Percentiles rank a stretch among this genome's conserved stretches.
Conservation (phyloP, 2,113 vertebrate genomes). For the Neoarius graeffei region DNA sequence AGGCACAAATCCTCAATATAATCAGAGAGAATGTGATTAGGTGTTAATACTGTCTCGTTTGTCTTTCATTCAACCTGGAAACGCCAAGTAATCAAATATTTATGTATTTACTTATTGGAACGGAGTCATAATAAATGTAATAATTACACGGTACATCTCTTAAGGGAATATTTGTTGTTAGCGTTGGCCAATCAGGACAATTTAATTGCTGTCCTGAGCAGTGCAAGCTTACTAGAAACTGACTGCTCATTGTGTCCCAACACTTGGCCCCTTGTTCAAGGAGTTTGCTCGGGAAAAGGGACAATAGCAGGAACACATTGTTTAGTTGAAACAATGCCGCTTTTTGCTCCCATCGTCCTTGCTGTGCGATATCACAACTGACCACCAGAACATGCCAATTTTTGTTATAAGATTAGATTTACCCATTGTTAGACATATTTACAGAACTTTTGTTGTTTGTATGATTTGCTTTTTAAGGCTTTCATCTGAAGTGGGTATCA, state of each 20-base stretch:
- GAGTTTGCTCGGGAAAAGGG: conserved; percentile 30
- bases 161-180: background rate
- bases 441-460: background rate
- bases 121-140: background rate
- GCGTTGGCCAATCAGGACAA: background rate
- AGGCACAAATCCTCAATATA: background rate
- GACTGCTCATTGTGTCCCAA: conserved; percentile 58
- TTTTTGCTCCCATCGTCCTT: background rate
- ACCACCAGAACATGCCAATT: background rate
- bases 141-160: background rate
- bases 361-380: background rate
- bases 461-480: background rate
- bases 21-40: background rate
- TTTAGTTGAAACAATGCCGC: conserved; percentile 35
- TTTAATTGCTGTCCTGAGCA: conserved; percentile 28
- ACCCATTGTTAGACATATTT: background rate
- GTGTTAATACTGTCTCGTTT: background rate
- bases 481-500: background rate
- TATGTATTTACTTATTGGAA: background rate
- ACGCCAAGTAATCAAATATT: background rate
- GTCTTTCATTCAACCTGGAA: background rate
- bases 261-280: conserved; percentile 62
- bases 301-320: conserved; percentile 37
- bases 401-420: background rate
- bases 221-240: conserved; percentile 23